These are phyloP conservation scores for Heliconius eleuchia DNA, from an alignment of 1,140 invertebrate genomes.

Conservation along the genomic window DNA sequence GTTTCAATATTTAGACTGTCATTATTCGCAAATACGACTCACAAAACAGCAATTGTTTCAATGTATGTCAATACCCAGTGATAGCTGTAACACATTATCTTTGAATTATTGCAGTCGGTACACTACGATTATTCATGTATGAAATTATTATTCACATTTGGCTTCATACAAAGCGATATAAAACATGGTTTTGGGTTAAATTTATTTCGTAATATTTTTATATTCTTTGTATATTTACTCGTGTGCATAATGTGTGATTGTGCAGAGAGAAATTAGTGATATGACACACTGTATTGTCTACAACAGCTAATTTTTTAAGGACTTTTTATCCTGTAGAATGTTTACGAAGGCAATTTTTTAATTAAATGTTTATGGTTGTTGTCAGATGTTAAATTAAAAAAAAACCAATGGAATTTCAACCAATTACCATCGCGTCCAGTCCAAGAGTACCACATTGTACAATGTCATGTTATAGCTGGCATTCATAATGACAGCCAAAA, in stretches of 20 bases:
- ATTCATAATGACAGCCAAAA: too few relatives aligned
- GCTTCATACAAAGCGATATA: not conserved
- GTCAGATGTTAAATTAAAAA: too few relatives aligned
- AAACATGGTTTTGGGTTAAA: not conserved
- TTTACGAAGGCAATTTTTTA: too few relatives aligned
- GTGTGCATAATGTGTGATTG: too few relatives aligned
- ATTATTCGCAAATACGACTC: not conserved
- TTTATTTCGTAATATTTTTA: not conserved
- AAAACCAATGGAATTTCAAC: not conserved
- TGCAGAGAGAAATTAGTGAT: too few relatives aligned
- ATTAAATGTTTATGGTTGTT: too few relatives aligned
- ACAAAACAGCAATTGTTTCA: conserved; percentile 3
- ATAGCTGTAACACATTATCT: conserved; percentile 2
- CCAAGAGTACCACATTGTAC: not conserved
- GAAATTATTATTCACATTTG: conserved; percentile 14
- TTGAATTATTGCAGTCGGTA: not conserved
- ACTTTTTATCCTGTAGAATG: too few relatives aligned
- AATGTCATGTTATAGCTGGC: not conserved
- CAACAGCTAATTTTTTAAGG: too few relatives aligned
- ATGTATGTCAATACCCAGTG: not conserved
- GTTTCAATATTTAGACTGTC: not conserved
- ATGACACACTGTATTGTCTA: too few relatives aligned
- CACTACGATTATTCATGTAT: not conserved
- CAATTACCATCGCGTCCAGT: not conserved
- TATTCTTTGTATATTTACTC: too few relatives aligned